These are phyloP conservation scores for Dromius quadrimaculatus DNA, from an alignment of 2,888 invertebrate species.

Conservation along the genomic window DNA sequence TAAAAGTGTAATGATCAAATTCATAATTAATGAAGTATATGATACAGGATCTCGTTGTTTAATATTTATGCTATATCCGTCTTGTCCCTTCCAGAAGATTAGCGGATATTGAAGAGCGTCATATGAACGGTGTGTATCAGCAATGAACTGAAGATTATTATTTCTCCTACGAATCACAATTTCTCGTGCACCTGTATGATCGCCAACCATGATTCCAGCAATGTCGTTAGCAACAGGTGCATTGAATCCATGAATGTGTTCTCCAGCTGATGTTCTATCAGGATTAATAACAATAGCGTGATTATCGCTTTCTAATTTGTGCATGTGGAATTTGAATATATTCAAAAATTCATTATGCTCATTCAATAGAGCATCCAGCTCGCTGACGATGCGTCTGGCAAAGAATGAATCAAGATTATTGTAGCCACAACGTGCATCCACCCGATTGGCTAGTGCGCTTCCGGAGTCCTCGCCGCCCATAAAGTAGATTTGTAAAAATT, in stretches of 20 bases:
- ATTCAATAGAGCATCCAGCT: not conserved
- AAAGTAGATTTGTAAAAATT: slow-evolving; percentile 60
- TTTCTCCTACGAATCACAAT: slow-evolving; percentile 57
- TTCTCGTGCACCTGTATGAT: slow-evolving; percentile 55
- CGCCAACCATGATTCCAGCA: slow-evolving; percentile 59
- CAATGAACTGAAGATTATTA: slow-evolving; percentile 56
- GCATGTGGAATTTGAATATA: not conserved
- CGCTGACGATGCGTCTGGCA: not conserved
- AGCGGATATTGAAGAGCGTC: slow-evolving; percentile 59
- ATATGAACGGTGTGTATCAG: slow-evolving; percentile 58
- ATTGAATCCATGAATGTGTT: slow-evolving; percentile 61
- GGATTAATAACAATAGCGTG: slow-evolving; percentile 57
- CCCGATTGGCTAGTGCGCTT: slow-evolving; percentile 57
- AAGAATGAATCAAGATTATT: slow-evolving; percentile 22
- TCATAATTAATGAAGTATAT: slow-evolving; percentile 48
- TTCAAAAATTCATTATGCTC: not conserved
- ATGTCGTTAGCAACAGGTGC: slow-evolving; percentile 60
- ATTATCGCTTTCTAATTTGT: slow-evolving; percentile 54
- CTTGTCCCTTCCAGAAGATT: slow-evolving; percentile 58
- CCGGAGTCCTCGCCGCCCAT: slow-evolving; percentile 50
- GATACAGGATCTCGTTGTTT: slow-evolving; percentile 53
- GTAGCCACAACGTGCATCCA: slow-evolving; percentile 55
- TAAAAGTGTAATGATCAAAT: slow-evolving; percentile 29
- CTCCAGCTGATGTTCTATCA: slow-evolving; percentile 60
- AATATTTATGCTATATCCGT: slow-evolving; percentile 56